Base-by-base conservation (phyloP, 2,113 vertebrate genomes). In the Blennius ocellaris region DNA sequence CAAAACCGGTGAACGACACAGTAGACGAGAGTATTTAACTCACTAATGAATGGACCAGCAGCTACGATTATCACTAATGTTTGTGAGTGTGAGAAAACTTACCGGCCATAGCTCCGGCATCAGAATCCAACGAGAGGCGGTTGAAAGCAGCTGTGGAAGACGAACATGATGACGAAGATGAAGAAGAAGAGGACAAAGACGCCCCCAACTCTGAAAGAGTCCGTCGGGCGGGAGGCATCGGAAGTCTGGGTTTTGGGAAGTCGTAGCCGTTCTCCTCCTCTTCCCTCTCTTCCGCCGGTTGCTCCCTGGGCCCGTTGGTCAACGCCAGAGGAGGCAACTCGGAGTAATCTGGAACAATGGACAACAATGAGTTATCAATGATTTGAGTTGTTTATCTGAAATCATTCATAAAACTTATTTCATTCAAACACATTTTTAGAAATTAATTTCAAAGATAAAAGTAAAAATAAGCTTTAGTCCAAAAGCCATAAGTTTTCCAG, bases 211-310 rank as follows among this genome's bases (percentile, higher is more conserved):
- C 97, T 0, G 96, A 97, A 10, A 98, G 94, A 0, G 96, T 96
- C 49, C 96, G 95, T 4, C 96, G 95, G 1, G 95, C 91, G 0
- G 64, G 74, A 4, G 93, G 89, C 8, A 87, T 15, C 0, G 96
- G 95, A 2, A 97, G 73, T 0, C 93, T 91, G 0, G 96, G 87
- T 41, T 94, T 97, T 43, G 98, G 98, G 51, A 95, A 77, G 14
- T 98, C 96, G 1, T 98, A 99, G 12, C 95, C 91, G 1, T 95
- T 95, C 0, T 98, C 96, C 9, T 96, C 95, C 0, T 96, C 96
- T 11, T 95, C 96, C 37, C 16, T 52, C 5, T 89, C 84, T 0
- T 89, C 86, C 0, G 15, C 73, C 5, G 70, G 17, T 0, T 58
- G 92, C 6, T 95, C 95, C 90, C 90, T 83, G 53, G 93, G 92